These are phyloP conservation scores for Columba janthina DNA, from an alignment of 2,113 vertebrate species.

Conservation along the genomic window DNA sequence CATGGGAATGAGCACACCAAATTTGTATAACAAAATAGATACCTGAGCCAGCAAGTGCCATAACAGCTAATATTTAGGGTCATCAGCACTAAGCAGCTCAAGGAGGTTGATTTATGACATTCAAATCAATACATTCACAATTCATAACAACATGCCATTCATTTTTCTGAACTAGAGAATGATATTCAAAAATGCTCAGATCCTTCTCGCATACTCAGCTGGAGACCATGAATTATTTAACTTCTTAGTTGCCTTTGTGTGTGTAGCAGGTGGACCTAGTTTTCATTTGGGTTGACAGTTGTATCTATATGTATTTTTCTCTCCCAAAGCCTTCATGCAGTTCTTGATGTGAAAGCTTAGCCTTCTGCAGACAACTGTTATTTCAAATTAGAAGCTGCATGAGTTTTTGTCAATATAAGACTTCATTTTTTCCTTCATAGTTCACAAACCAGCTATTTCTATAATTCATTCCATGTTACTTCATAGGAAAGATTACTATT, in stretches of 20 bases:
- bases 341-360: slow-evolving; percentile 46
- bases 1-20: neutral
- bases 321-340: slow-evolving; percentile 13
- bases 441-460: slow-evolving; percentile 67
- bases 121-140: slow-evolving; percentile 28
- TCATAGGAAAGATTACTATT: slow-evolving; percentile 61
- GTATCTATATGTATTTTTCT: slow-evolving; percentile 28
- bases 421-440: slow-evolving; percentile 64
- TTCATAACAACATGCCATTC: slow-evolving; percentile 30
- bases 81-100: slow-evolving; percentile 6
- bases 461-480: slow-evolving; percentile 55
- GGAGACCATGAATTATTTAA: slow-evolving; percentile 70
- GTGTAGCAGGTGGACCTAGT: neutral
- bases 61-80: neutral
- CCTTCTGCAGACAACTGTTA: slow-evolving; percentile 41
- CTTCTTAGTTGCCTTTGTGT: slow-evolving; percentile 61
- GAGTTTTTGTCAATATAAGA: slow-evolving; percentile 55
- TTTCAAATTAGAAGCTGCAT: slow-evolving; percentile 60
- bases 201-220: slow-evolving; percentile 18
- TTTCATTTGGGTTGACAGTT: slow-evolving; percentile 42
- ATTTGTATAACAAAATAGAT: neutral
- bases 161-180: slow-evolving; percentile 39
- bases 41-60: neutral
- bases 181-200: slow-evolving; percentile 49
- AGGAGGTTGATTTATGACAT: neutral